Percentiles rank a stretch among this genome's conserved stretches.
Conservation (phyloP, 1,140 invertebrate species). For the Drosophila erecta region DNA sequence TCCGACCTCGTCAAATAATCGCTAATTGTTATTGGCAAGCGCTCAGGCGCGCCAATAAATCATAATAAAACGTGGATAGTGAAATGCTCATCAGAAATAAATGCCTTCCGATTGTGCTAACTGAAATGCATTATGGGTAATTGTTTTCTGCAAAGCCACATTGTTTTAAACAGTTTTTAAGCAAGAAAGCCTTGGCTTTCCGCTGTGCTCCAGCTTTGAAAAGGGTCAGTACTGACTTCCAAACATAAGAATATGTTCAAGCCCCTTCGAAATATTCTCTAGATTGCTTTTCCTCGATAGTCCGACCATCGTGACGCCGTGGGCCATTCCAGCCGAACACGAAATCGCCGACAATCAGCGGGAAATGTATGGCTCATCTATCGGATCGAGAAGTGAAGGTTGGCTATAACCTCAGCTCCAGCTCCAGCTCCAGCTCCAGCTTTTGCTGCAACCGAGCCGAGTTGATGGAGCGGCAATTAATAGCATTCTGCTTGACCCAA, state of each 20-base stretch:
- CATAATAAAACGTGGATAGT: not conserved
- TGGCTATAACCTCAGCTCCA: not conserved
- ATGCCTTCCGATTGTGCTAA: not conserved
- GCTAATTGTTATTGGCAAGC: slow-evolving; percentile 3
- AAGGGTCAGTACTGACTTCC: too few species aligned
- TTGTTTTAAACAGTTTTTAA: not conserved
- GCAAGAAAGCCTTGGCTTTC: not conserved
- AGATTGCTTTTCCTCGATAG: not conserved
- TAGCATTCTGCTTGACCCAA: slow-evolving; percentile 52
- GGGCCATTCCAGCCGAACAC: slow-evolving; percentile 4
- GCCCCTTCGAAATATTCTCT: not conserved
- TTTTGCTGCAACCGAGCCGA: slow-evolving; percentile 1
- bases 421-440: not conserved
- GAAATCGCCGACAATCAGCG: slow-evolving; percentile 17
- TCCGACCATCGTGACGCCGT: not conserved
- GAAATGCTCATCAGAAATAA: slow-evolving; percentile 3
- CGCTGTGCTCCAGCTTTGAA: not conserved
- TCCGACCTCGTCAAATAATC: slow-evolving; percentile 6
- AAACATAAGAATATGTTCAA: too few species aligned
- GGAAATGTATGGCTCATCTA: slow-evolving; percentile 38
- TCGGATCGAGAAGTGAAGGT: slow-evolving; percentile 41
- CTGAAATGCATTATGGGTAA: not conserved
- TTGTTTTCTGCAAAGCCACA: not conserved
- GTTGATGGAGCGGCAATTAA: slow-evolving; percentile 53
- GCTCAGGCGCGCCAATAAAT: not conserved